These are phyloP conservation scores for Scolopax rusticola DNA, from an alignment of 2,797 vertebrate genomes.

Conservation along the genomic window DNA sequence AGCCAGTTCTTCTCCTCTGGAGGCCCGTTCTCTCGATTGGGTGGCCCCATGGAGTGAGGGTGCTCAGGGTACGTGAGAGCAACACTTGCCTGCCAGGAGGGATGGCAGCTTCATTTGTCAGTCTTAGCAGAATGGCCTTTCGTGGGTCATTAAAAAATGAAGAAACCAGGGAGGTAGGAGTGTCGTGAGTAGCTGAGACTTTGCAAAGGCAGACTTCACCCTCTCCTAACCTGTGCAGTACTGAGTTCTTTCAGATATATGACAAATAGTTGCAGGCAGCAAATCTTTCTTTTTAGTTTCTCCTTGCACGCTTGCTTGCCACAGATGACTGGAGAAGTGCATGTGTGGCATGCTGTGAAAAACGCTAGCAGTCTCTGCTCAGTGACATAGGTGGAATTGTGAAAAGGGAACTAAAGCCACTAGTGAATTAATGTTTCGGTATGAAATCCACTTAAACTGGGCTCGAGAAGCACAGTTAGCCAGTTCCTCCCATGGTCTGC, in stretches of 20 bases:
- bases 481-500: background rate
- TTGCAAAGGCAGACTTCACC: background rate
- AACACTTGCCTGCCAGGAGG: background rate
- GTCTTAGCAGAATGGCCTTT: background rate
- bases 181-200: background rate
- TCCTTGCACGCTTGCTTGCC: background rate
- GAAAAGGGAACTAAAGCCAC: background rate
- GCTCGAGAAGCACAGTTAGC: background rate
- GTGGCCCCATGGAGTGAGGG: background rate
- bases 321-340: background rate
- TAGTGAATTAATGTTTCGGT: rapidly evolving
- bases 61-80: too few species aligned
- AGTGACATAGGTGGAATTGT: background rate
- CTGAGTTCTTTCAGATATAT: rapidly evolving
- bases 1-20: background rate
- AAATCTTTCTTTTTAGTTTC: background rate
- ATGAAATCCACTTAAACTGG: background rate
- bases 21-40: rapidly evolving
- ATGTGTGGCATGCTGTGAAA: rapidly evolving
- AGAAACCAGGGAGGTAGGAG: rapidly evolving
- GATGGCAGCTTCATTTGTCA: background rate
- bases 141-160: background rate
- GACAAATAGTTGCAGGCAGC: background rate
- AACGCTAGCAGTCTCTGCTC: background rate
- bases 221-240: background rate